These are phyloP conservation scores for Galaxias olidus DNA, from an alignment of 2,797 vertebrate species.

Conservation along the genomic window DNA sequence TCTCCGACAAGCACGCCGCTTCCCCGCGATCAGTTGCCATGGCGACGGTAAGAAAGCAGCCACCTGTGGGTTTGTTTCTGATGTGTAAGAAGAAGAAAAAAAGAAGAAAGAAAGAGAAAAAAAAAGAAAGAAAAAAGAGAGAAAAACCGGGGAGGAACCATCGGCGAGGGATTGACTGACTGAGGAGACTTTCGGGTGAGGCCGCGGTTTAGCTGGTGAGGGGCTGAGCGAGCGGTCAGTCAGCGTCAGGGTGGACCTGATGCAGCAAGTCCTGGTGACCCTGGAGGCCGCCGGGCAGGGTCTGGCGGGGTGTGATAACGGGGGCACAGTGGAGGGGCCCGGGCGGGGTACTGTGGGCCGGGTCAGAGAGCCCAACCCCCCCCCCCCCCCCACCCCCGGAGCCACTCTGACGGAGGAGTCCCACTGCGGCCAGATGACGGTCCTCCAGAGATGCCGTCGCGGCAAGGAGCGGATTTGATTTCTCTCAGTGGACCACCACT, in stretches of 20 bases:
- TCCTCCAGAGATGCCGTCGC: conserved; percentile 64
- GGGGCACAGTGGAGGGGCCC: conserved; percentile 34
- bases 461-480: conserved; percentile 70
- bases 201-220: too few relatives aligned
- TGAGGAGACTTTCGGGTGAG: neutral
- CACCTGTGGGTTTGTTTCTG: conserved; percentile 70
- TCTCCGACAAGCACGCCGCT: conserved; percentile 43
- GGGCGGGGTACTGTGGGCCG: conserved; percentile 43
- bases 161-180: neutral
- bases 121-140: conserved; percentile 31
- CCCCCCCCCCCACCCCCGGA: conserved; percentile 34
- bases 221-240: too few relatives aligned
- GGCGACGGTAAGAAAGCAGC: conserved; percentile 65
- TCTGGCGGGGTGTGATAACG: conserved; percentile 44
- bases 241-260: neutral
- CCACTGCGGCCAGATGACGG: conserved; percentile 63
- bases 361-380: conserved; percentile 53
- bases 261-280: conserved; percentile 14
- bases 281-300: conserved; percentile 14
- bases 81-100: conserved; percentile 46
- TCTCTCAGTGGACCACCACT: conserved; percentile 65
- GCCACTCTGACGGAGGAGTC: conserved; percentile 37
- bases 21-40: conserved; percentile 67
- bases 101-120: conserved; percentile 42
- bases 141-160: conserved; percentile 13